Evolutionary conservation across 2,113 vertebrate species (phyloP).

Genomic region (Labeo catla): DNA sequence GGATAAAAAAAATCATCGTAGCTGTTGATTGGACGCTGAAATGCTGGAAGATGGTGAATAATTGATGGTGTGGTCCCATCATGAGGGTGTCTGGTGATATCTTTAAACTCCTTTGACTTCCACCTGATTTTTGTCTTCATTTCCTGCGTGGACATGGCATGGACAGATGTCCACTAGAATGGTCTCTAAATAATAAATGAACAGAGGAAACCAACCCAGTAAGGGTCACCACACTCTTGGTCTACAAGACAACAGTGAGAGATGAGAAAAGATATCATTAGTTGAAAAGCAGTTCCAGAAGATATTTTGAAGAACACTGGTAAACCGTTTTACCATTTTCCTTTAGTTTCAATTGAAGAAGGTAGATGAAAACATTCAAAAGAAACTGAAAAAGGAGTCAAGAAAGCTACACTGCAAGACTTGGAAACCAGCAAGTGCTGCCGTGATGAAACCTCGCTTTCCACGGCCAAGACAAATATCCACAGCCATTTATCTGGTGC

Average conservation of each 20-base stretch:
- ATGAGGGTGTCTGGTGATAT: constrained; percentile 13
- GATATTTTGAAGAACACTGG: background rate
- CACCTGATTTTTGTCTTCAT: background rate
- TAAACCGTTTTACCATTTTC: background rate
- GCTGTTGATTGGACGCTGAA: constrained; percentile 47
- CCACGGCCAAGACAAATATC: constrained; percentile 51
- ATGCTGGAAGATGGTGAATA: constrained; percentile 48
- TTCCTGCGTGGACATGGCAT: background rate
- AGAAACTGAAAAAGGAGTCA: background rate
- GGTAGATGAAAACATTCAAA: background rate
- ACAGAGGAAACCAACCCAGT: background rate
- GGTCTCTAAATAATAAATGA: constrained; percentile 31
- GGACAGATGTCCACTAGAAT: constrained; percentile 5
- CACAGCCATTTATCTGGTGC: constrained; percentile 44
- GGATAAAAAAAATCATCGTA: constrained; percentile 16
- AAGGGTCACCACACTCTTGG: constrained; percentile 14
- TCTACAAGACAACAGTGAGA: background rate
- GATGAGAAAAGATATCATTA: background rate
- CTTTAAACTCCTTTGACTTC: constrained; percentile 37
- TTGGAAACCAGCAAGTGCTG: background rate
- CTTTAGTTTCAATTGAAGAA: background rate
- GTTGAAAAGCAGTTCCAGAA: background rate
- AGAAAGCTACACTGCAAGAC: background rate
- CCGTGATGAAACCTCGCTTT: constrained; percentile 50
- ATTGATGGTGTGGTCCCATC: constrained; percentile 43